Evolutionary conservation across 2,113 vertebrate species (phyloP).

Genomic region (Chaetorhynchus papuensis): DNA sequence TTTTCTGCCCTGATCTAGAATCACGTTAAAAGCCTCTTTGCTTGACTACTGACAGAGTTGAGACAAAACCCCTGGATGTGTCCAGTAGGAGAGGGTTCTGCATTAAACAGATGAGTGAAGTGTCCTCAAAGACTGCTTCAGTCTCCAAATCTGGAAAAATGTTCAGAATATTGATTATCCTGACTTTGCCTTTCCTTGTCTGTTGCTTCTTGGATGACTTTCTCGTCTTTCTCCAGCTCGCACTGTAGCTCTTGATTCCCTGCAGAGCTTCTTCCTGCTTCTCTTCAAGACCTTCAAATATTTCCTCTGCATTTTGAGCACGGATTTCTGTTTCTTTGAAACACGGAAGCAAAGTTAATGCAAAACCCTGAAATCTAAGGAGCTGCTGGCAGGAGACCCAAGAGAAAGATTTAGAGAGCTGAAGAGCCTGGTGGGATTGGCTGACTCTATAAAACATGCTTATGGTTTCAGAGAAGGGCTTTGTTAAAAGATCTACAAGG

Average conservation of each 20-base stretch:
- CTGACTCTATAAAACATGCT: background rate
- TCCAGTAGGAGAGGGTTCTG: background rate
- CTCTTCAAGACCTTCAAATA: slow-evolving; percentile 75
- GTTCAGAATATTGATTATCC: background rate
- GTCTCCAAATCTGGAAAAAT: background rate
- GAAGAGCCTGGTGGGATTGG: background rate
- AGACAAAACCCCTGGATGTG: background rate
- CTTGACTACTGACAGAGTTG: background rate
- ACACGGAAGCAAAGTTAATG: background rate
- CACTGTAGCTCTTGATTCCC: slow-evolving; percentile 78
- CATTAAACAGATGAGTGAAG: background rate
- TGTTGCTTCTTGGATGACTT: background rate
- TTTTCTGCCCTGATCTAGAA: background rate
- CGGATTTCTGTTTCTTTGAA: slow-evolving; percentile 69
- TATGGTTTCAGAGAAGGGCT: background rate
- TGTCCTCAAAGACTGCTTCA: background rate
- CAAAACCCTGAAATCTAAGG: background rate
- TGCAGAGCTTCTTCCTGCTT: slow-evolving; percentile 75
- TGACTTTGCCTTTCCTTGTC: background rate
- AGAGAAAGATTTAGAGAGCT: background rate
- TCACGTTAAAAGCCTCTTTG: background rate
- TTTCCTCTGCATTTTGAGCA: slow-evolving; percentile 73
- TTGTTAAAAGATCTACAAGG: background rate
- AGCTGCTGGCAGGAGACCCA: background rate
- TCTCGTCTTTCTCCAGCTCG: slow-evolving; percentile 20